Base-by-base conservation (phyloP, 2,888 invertebrate genomes). In the Heteropelma amictum region DNA sequence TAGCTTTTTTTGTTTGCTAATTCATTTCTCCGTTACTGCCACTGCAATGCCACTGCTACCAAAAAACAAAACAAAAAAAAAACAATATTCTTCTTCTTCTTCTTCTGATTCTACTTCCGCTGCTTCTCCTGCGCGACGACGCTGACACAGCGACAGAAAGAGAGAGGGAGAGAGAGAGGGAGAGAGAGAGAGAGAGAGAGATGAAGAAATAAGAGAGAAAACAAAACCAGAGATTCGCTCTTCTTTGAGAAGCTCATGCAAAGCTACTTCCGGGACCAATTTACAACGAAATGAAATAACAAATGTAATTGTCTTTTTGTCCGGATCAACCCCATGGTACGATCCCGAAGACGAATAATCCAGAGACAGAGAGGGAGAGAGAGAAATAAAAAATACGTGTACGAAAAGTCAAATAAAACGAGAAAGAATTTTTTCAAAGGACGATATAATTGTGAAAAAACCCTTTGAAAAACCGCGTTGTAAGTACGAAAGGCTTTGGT, bases 401-500 rank as follows among this genome's bases (percentile, higher is more conserved):
- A 56, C 49, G 10, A 23, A 47, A 49, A 51, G n/a, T 28, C 42
- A 49, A 23, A 23, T 12, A 19, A 33, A 23, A 35, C 17, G 42
- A 54, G 49, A 51, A n/a, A 60, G 40, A 60, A n/a, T 67, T 47
- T 65, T 67, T 40, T 64, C 75, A 26, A 71, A 64, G 71, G 77
- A 45, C 35, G 64, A 70, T 38, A 69, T 69, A 49, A 65, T 56
- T 47, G 49, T 56, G 17, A 65, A 51, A 17, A 64, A 65, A 63
- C 75, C 80, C 77, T 82, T 85, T 82, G 77, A 79, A 72, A 78
- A 77, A 79, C 78, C 84, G 85, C 84, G 86, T 87, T 81, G 87
- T 87, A 87, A 87, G 87, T 87, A 87, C 86, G 83, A 56, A 82
- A 81, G 82, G 83, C 82, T 86, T 85, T 86, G 83, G 84, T 86